Percentiles rank a stretch among this genome's conserved stretches.
phyloP scores from a whole-genome alignment of 2,113 vertebrate species.

The Thalassoma bifasciatum region DNA sequence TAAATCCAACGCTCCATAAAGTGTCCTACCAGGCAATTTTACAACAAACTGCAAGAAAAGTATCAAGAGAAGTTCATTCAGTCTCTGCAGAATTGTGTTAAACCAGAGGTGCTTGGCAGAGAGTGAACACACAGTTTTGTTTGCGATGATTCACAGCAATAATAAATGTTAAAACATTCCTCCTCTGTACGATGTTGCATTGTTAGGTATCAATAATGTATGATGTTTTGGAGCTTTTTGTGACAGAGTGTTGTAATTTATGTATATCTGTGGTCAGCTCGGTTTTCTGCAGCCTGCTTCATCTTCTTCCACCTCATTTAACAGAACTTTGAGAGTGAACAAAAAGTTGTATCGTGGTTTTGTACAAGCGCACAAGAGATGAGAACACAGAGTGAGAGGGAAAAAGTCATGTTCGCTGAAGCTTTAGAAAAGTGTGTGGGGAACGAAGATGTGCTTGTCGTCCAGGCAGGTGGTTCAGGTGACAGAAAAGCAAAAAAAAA shows the following conservation, averaged over 20 bases:
- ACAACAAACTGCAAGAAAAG: not conserved
- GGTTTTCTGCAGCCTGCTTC: conserved; percentile 1
- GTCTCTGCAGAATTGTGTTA: not conserved
- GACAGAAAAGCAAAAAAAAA: too few relatives aligned
- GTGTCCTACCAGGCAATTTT: not conserved
- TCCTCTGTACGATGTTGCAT: not conserved
- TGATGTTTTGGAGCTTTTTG: conserved; percentile 6
- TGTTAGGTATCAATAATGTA: conserved; percentile 27
- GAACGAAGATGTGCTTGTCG: not conserved
- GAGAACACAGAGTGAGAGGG: not conserved
- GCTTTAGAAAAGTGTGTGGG: not conserved
- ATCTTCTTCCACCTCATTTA: conserved; percentile 3
- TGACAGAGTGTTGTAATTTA: conserved; percentile 19
- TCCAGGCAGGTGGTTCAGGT: not conserved
- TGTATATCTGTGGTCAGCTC: not conserved
- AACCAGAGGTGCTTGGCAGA: not conserved
- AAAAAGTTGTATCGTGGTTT: not conserved
- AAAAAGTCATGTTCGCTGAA: not conserved
- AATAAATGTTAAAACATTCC: conserved; percentile 7
- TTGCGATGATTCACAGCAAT: not conserved
- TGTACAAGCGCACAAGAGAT: not conserved
- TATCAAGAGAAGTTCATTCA: not conserved
- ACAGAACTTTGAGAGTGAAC: not conserved
- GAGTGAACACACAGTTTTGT: conserved; percentile 2
- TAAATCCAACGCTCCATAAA: not conserved